phyloP scores from a whole-genome alignment of 2,888 invertebrate genomes.

The Deroplatys truncata region DNA sequence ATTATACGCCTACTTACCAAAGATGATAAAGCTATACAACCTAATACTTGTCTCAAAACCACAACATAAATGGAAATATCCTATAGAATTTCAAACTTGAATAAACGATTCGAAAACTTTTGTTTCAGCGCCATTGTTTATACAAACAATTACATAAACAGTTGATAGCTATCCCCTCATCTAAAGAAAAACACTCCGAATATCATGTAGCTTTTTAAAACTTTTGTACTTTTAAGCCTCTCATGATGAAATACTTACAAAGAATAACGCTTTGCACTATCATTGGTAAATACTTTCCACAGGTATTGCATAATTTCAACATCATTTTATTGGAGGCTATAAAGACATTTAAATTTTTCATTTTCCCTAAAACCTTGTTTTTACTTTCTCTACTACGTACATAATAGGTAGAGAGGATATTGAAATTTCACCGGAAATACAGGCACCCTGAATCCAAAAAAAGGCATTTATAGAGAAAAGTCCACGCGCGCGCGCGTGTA shows the following conservation, averaged over 20 bases:
- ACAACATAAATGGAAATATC: neutral
- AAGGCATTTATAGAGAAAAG: no score
- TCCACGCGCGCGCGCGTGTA: no score
- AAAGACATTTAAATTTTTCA: no score
- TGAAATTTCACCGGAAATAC: no score
- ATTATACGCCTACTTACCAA: neutral
- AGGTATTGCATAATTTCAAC: neutral
- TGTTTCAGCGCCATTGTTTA: neutral
- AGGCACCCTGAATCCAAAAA: no score
- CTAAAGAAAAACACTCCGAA: neutral
- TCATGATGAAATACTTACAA: neutral
- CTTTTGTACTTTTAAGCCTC: neutral
- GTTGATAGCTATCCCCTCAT: neutral
- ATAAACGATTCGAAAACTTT: neutral
- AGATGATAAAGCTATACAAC: neutral
- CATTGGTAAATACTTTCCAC: neutral
- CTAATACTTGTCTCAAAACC: neutral
- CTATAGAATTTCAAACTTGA: neutral
- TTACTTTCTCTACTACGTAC: no score
- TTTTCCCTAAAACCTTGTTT: no score
- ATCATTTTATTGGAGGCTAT: no score
- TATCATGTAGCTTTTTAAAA: neutral
- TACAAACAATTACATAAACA: neutral
- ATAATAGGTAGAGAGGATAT: no score
- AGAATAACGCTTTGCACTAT: neutral